Conservation (phyloP, 2,113 vertebrate genomes). For the Neogobius melanostomus region DNA sequence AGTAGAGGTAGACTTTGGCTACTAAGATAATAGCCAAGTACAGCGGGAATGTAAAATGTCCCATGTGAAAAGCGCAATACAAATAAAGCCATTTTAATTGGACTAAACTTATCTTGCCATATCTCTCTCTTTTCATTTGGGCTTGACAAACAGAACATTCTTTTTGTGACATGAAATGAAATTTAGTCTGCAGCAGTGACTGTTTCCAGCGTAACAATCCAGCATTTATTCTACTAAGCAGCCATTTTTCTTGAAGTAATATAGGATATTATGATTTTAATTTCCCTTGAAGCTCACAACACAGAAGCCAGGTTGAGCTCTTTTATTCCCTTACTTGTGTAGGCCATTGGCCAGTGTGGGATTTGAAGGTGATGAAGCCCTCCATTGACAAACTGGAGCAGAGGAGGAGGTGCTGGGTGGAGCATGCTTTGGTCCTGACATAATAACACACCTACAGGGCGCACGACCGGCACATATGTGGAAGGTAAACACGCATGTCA, state of each 20-base stretch:
- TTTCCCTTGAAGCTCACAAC: background rate
- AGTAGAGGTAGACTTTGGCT: too few species aligned
- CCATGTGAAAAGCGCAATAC: too few species aligned
- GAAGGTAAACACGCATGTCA: conserved; percentile 75
- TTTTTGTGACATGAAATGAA: conserved; percentile 8
- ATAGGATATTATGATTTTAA: background rate
- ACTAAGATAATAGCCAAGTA: too few species aligned
- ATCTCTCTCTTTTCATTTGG: background rate
- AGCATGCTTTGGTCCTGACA: conserved; percentile 55
- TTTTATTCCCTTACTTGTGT: conserved; percentile 14
- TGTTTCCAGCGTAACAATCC: background rate
- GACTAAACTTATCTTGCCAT: background rate
- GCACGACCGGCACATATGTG: conserved; percentile 65
- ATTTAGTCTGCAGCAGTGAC: background rate
- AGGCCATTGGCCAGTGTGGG: conserved; percentile 13
- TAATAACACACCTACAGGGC: conserved; percentile 63
- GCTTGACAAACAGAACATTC: background rate
- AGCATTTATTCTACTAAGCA: background rate
- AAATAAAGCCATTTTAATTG: background rate
- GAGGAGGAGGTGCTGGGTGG: conserved; percentile 51
- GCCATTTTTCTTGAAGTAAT: background rate
- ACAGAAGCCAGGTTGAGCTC: conserved; percentile 12
- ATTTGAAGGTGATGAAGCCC: conserved; percentile 58
- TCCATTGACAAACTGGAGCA: conserved; percentile 62
- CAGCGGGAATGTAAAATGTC: too few species aligned